These are phyloP conservation scores for Neomorphus geoffroyi DNA, from an alignment of 2,797 vertebrate genomes.

Conservation along the genomic window DNA sequence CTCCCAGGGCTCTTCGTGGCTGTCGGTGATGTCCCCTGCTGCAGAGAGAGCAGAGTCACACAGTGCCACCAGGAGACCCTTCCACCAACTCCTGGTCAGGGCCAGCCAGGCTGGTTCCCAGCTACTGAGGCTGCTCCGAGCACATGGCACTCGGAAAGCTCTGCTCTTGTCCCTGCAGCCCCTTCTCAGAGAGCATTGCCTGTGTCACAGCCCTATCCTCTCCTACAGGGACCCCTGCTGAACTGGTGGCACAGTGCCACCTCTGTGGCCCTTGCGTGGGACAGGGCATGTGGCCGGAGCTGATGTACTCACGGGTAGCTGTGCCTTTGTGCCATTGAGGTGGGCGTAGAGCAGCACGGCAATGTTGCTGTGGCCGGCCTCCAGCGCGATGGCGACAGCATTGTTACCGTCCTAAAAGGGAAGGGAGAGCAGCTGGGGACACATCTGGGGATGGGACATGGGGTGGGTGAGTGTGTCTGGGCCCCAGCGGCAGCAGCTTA, in stretches of 20 bases:
- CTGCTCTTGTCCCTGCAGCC: neutral
- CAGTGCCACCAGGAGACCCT: neutral
- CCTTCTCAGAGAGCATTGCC: neutral
- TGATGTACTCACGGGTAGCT: conserved; percentile 79
- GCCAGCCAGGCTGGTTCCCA: neutral
- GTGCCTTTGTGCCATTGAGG: conserved; percentile 81
- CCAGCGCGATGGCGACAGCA: conserved; percentile 89
- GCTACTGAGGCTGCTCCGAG: neutral
- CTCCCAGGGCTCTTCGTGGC: neutral
- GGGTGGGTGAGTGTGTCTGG: rapidly evolving
- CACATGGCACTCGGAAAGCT: rapidly evolving
- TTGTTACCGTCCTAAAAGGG: conserved; percentile 88
- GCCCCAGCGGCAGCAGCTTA: conserved; percentile 67
- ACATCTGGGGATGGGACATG: rapidly evolving
- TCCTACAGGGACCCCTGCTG: rapidly evolving
- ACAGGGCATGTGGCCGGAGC: neutral
- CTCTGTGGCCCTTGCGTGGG: rapidly evolving
- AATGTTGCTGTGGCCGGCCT: conserved; percentile 91
- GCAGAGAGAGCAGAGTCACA: neutral
- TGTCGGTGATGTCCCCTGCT: neutral
- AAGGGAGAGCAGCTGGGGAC: neutral
- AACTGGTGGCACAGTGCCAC: rapidly evolving
- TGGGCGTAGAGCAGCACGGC: conserved; percentile 87
- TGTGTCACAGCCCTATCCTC: neutral
- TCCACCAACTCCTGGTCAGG: neutral